Evolutionary conservation across 2,113 vertebrate species (phyloP).

Genomic region (Equus przewalskii): DNA sequence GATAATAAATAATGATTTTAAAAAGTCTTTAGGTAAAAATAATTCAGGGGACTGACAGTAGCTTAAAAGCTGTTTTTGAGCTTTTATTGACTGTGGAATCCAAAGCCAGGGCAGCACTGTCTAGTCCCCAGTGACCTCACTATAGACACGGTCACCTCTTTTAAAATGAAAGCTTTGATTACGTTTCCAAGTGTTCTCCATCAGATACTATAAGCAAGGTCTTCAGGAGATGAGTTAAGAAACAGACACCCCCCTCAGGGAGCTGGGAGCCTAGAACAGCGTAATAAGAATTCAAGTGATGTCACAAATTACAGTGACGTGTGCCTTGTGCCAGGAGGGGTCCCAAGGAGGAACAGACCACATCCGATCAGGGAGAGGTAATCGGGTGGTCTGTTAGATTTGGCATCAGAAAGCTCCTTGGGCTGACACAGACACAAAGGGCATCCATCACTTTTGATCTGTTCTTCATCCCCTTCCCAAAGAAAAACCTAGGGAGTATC

Average conservation of each 20-base stretch:
- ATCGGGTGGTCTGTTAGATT: neutral
- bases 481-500: neutral
- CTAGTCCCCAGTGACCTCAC: neutral
- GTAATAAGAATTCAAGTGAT: neutral
- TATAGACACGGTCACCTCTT: neutral
- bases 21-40: constrained; percentile 7
- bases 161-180: neutral
- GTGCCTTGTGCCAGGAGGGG: neutral
- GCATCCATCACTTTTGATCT: neutral
- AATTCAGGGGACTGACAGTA: neutral
- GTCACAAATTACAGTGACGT: neutral
- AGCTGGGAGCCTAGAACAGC: neutral
- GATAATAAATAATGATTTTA: constrained; percentile 1
- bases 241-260: neutral
- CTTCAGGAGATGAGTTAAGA: neutral
- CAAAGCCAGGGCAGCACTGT: neutral
- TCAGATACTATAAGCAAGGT: neutral
- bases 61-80: neutral
- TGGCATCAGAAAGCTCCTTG: neutral
- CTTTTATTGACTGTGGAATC: neutral
- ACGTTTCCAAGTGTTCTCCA: neutral
- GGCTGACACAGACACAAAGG: neutral
- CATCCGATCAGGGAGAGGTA: too few relatives aligned
- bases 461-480: neutral
- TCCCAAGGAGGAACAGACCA: neutral